Evolutionary conservation across 2,888 invertebrate species (phyloP).

Genomic region (Brenthis daphne): DNA sequence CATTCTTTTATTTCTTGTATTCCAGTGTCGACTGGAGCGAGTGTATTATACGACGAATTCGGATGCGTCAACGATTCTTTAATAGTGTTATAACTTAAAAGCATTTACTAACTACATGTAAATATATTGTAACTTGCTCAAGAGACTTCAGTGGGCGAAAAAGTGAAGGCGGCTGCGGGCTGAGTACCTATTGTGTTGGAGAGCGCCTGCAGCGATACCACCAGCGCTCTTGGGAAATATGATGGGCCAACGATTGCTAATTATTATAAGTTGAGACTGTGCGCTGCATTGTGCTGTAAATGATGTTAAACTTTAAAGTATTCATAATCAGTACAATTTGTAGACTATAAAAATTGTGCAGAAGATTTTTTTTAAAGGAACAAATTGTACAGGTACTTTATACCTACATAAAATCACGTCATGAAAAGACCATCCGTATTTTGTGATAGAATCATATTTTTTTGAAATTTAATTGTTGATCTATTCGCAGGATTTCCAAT

Average conservation of each 20-base stretch:
- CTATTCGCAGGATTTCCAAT: slow-evolving; percentile 1
- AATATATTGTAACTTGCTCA: slow-evolving; percentile 61
- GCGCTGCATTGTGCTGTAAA: slow-evolving; percentile 39
- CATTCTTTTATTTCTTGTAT: too few species aligned
- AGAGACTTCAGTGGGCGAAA: slow-evolving; percentile 56
- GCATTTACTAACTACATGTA: slow-evolving; percentile 37
- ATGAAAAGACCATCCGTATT: neutral
- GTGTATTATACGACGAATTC: slow-evolving; percentile 27
- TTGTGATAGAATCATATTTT: neutral
- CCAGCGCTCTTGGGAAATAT: slow-evolving; percentile 55
- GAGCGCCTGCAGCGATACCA: slow-evolving; percentile 60
- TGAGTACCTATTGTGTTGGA: slow-evolving; percentile 57
- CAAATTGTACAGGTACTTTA: neutral
- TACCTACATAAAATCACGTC: neutral
- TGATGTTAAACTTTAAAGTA: slow-evolving; percentile 1
- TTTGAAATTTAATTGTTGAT: slow-evolving; percentile 10
- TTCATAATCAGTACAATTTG: neutral
- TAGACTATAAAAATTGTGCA: too few species aligned
- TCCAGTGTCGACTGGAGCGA: neutral
- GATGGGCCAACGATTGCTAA: slow-evolving; percentile 54
- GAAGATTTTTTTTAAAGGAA: neutral
- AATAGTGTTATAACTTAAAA: slow-evolving; percentile 16
- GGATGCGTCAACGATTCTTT: slow-evolving; percentile 37
- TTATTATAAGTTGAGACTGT: slow-evolving; percentile 52
- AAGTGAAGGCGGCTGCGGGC: slow-evolving; percentile 59